Conservation (phyloP, 53 echinoderm and acorn worm species). For the Echinometra lucunter region DNA sequence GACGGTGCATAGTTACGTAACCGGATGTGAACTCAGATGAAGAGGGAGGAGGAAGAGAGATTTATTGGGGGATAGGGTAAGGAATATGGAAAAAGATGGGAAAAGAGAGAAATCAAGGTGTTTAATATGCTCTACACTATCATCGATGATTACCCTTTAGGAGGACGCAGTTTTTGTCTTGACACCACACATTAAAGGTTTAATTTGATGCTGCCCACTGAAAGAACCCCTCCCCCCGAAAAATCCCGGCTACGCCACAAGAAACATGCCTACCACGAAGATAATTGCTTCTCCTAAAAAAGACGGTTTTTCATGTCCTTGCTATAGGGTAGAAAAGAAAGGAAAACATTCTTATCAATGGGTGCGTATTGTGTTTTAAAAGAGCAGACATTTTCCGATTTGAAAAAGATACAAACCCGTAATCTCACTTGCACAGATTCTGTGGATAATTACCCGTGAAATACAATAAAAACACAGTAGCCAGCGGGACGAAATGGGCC, state of each 20-base stretch:
- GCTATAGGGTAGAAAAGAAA: conserved; percentile 3
- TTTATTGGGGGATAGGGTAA: too few species aligned
- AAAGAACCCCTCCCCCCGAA: not conserved
- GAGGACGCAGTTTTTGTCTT: too few species aligned
- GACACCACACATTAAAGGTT: too few species aligned
- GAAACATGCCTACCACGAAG: not conserved
- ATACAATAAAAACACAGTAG: not conserved
- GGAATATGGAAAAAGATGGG: not conserved
- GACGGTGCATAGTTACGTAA: not conserved
- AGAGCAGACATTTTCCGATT: not conserved
- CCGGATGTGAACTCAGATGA: conserved; percentile 24
- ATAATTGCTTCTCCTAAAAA: not conserved
- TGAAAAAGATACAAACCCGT: conserved; percentile 9
- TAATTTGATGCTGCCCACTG: too few species aligned
- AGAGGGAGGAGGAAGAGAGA: too few species aligned
- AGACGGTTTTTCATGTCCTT: not conserved
- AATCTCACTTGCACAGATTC: conserved; percentile 25
- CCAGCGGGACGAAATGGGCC: not conserved
- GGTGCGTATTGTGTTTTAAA: not conserved
- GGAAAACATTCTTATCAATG: not conserved
- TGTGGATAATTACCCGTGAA: conserved; percentile 24
- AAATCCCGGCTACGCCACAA: not conserved
- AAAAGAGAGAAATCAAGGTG: too few species aligned
- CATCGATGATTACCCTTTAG: too few species aligned
- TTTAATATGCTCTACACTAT: too few species aligned